phyloP scores from a whole-genome alignment of 2,888 invertebrate species.

The Ryuthela nishihirai region DNA sequence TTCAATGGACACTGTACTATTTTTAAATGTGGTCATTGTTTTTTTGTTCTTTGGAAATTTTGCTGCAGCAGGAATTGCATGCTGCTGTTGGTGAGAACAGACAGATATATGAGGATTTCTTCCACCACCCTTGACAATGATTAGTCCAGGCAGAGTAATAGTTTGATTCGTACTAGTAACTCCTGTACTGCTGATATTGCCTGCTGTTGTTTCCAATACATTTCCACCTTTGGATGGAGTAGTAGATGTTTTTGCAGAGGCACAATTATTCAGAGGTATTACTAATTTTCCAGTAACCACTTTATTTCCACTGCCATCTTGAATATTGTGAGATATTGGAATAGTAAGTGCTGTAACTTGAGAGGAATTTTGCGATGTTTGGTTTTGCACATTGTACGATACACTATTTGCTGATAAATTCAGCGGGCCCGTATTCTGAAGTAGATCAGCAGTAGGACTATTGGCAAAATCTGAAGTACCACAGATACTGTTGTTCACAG shows the following conservation, averaged over 20 bases:
- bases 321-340: slow-evolving; percentile 8
- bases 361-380: slow-evolving; percentile 6
- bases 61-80: neutral
- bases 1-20: too few species aligned
- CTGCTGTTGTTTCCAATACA: too few species aligned
- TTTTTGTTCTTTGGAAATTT: too few species aligned
- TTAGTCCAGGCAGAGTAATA: slow-evolving; percentile 13
- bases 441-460: too few species aligned
- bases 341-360: slow-evolving; percentile 24
- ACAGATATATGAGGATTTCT: slow-evolving; percentile 23
- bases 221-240: slow-evolving; percentile 4
- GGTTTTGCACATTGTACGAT: too few species aligned
- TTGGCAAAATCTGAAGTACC: too few species aligned
- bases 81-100: slow-evolving; percentile 1
- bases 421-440: too few species aligned
- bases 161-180: neutral
- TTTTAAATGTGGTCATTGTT: too few species aligned
- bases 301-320: slow-evolving; percentile 7
- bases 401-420: too few species aligned
- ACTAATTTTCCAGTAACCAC: slow-evolving; percentile 24
- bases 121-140: slow-evolving; percentile 30
- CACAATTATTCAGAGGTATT: slow-evolving; percentile 29
- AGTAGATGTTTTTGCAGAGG: slow-evolving; percentile 4
- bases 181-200: slow-evolving; percentile 1
- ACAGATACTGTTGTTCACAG: too few species aligned